A percentile compares a stretch with the other conserved stretches of the same genome.
phyloP scores from a whole-genome alignment of 2,888 invertebrate species.

The Sisyra terminalis region DNA sequence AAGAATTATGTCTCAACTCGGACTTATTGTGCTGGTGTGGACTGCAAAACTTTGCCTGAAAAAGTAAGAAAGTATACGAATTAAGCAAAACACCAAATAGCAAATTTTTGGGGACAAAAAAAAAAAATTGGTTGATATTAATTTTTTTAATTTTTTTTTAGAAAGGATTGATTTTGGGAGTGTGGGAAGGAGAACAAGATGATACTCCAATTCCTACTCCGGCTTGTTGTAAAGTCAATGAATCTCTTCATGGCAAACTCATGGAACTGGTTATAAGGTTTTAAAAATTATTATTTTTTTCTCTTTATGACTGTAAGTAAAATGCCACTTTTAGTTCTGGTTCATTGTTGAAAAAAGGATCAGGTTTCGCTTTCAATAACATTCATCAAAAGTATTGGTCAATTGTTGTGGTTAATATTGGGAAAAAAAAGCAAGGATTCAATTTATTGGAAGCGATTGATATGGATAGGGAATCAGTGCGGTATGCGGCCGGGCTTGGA shows the following conservation, averaged over 20 bases:
- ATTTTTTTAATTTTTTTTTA: constrained; percentile 16
- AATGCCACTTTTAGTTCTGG: constrained; percentile 20
- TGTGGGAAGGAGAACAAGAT: constrained; percentile 26
- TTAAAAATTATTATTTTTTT: not conserved
- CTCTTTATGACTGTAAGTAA: too few relatives aligned
- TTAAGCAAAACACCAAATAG: too few relatives aligned
- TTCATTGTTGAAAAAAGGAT: constrained; percentile 26
- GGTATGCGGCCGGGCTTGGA: constrained; percentile 38
- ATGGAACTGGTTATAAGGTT: constrained; percentile 32
- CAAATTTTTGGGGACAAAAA: constrained; percentile 7
- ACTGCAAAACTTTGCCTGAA: not conserved
- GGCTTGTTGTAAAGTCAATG: constrained; percentile 32
- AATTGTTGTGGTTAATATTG: constrained; percentile 43
- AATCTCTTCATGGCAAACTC: constrained; percentile 33
- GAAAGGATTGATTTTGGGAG: constrained; percentile 36
- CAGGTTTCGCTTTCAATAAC: constrained; percentile 31
- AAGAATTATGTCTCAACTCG: constrained; percentile 8
- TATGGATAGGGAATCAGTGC: constrained; percentile 40
- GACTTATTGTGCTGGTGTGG: constrained; percentile 6
- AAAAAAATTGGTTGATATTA: constrained; percentile 1
- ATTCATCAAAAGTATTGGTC: constrained; percentile 29
- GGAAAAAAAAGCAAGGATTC: constrained; percentile 32
- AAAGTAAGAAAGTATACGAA: too few relatives aligned
- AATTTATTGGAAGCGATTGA: constrained; percentile 41
- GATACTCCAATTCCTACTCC: constrained; percentile 28